Conservation (phyloP, 2,113 vertebrate species). For the Aphelocoma coerulescens region DNA sequence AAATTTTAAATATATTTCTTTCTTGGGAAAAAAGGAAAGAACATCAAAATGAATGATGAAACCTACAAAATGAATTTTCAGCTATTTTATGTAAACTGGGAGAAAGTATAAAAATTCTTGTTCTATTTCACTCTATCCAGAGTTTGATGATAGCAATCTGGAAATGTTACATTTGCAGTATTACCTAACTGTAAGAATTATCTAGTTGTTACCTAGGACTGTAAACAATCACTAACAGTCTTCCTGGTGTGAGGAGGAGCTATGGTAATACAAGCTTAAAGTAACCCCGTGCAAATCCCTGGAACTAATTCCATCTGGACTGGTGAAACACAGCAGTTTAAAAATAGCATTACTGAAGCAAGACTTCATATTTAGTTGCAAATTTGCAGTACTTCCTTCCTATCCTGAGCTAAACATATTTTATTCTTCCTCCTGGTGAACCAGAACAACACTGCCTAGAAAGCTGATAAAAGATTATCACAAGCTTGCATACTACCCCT, state of each 20-base stretch:
- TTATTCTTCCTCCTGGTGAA: background rate
- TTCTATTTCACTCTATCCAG: background rate
- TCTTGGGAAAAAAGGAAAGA: slow-evolving; percentile 42
- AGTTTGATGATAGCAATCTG: background rate
- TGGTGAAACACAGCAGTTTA: background rate
- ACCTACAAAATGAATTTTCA: slow-evolving; percentile 42
- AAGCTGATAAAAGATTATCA: background rate
- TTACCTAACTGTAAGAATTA: background rate
- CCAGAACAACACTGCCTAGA: background rate
- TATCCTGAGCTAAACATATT: background rate
- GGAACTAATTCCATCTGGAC: background rate
- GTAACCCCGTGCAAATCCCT: background rate
- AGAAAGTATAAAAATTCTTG: background rate
- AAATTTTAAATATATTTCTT: slow-evolving; percentile 69
- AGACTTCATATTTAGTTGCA: background rate
- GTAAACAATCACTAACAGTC: slow-evolving; percentile 19
- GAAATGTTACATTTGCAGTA: slow-evolving; percentile 18
- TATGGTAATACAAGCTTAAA: background rate
- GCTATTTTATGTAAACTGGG: slow-evolving; percentile 19
- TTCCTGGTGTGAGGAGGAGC: slow-evolving; percentile 8
- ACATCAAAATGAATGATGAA: slow-evolving; percentile 62
- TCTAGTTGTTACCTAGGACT: background rate
- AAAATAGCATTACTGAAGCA: background rate
- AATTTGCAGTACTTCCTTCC: background rate
- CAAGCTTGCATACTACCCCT: background rate